Evolutionary conservation across 2,888 invertebrate genomes (phyloP), one percentile per base, ranked within the genome.

Genomic region (Lithophane ornitopus): DNA sequence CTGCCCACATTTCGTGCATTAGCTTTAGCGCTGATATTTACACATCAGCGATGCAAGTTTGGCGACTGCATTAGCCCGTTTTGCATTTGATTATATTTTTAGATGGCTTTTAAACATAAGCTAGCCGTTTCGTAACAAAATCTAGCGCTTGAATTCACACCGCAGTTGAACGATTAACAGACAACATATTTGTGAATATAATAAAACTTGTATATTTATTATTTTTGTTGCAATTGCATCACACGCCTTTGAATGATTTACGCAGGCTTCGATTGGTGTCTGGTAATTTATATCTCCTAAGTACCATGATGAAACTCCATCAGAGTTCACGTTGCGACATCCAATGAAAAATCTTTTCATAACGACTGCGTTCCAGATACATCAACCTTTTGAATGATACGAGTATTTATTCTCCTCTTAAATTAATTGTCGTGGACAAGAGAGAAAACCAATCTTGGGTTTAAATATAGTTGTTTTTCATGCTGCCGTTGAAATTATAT

Each of bases 21-120:
- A 85, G 86, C 84, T 88, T 90, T 89, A 88, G 91, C 89, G 90
- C 89, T 90, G 87, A 90, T 93, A 93, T 93, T 93, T 91, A 91
- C 92, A 88, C 84, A 86, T 85, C 86, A 82, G 62, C 80, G 82
- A 87, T 89, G 85, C 89, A 89, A 89, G 89, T 89, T 89, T 85
- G 86, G 89, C 75, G 89, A 89, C 89, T 93, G 91, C 93, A 94
- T 94, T 93, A 94, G 92, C 89, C 91, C 90, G 92, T 92, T 93
- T 92, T 91, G 90, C 89, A 90, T 87, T 90, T 89, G 86, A 90
- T 89, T 90, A 92, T 91, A 91, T 93, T 92, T 90, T 90, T 90
- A 91, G 90, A 81, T 85, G 59, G 88, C 88, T 91, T 88, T 88
- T 76, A 72, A 76, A 80, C 61, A 74, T 58, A 58, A 80, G 84